Conservation (phyloP, 2,113 vertebrate genomes). For the Trachemys scripta region DNA sequence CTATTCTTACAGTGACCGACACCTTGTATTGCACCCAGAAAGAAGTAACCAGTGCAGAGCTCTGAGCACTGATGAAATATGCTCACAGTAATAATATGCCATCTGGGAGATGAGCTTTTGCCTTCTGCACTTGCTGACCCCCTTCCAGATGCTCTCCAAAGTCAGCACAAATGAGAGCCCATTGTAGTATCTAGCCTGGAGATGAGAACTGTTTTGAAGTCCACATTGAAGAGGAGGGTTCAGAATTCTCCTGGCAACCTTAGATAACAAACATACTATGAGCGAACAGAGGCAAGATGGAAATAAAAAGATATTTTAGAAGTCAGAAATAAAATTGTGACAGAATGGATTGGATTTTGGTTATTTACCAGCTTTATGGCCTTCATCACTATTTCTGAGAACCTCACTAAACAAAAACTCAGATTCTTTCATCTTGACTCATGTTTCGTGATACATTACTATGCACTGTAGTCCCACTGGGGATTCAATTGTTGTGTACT, state of each 20-base stretch:
- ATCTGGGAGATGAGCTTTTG: background rate
- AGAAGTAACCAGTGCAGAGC: background rate
- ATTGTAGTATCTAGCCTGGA: background rate
- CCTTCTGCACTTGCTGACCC: background rate
- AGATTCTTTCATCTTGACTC: constrained; percentile 21
- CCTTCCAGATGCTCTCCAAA: background rate
- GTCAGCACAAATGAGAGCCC: background rate
- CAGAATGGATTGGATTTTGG: background rate
- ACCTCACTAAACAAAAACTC: background rate
- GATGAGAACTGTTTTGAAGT: background rate
- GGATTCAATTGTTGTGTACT: background rate
- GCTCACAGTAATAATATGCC: background rate
- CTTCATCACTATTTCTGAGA: background rate
- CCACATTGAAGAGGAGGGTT: constrained; percentile 24
- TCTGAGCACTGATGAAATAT: background rate
- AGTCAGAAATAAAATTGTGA: background rate
- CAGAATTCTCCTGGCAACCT: background rate
- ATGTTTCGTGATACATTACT: background rate
- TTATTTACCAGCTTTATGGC: background rate
- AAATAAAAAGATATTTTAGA: constrained; percentile 9
- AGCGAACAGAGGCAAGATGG: background rate
- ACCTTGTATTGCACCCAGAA: background rate
- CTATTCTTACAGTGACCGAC: accelerated
- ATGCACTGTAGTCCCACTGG: constrained; percentile 13
- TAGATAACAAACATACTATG: background rate